Percentiles rank a stretch among this genome's conserved stretches.
Evolutionary conservation across 2,113 vertebrate species (phyloP).

Genomic region (Colinus virginianus): DNA sequence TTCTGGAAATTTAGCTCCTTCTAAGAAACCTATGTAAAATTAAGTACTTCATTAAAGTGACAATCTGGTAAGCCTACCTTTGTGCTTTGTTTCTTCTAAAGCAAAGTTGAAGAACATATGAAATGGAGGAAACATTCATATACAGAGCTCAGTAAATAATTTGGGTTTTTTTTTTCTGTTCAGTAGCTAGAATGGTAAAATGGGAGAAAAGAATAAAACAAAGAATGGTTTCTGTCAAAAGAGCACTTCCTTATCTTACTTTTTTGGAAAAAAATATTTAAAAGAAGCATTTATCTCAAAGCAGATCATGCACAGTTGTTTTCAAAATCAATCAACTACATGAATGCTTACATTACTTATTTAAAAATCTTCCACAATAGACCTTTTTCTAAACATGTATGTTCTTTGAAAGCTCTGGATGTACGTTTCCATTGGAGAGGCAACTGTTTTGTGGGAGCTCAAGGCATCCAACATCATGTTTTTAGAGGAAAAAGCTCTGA

Average conservation of each 20-base stretch:
- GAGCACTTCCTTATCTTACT: neutral
- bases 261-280: neutral
- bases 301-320: neutral
- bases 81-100: slow-evolving; percentile 47
- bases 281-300: neutral
- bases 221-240: neutral
- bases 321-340: neutral
- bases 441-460: neutral
- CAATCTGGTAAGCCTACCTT: slow-evolving; percentile 39
- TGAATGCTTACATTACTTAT: neutral
- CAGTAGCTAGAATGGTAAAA: neutral
- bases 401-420: neutral
- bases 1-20: slow-evolving; percentile 65
- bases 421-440: neutral
- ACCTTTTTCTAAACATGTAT: neutral
- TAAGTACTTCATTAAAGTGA: slow-evolving; percentile 67
- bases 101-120: neutral
- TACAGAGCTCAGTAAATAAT: neutral
- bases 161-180: neutral
- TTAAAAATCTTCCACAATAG: neutral
- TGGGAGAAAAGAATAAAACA: accelerated
- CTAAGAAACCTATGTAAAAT: slow-evolving; percentile 51
- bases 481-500: neutral
- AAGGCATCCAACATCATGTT: neutral
- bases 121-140: slow-evolving; percentile 10